Evolutionary conservation across 2,797 vertebrate genomes (phyloP).

Genomic region (Tiaroga cobitis): DNA sequence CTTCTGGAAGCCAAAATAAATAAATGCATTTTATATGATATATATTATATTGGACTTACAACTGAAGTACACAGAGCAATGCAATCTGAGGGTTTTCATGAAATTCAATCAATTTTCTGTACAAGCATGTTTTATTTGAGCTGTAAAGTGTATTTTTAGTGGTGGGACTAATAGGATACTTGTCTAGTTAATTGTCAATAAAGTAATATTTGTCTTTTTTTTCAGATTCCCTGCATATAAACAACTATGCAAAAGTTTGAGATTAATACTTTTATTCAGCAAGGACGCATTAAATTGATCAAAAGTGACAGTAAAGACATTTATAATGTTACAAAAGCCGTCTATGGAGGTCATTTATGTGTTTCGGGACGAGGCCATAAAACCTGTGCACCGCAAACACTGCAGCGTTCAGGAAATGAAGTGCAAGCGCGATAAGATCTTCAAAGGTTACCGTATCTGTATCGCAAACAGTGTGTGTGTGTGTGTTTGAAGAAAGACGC

Average conservation of each 20-base stretch:
- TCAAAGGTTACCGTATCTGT: not conserved
- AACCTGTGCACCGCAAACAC: not conserved
- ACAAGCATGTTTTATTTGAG: too few species aligned
- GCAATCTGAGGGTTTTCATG: too few species aligned
- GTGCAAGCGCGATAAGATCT: conserved; percentile 7
- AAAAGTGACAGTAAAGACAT: not conserved
- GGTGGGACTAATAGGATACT: too few species aligned
- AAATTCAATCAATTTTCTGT: too few species aligned
- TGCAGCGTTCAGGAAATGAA: not conserved
- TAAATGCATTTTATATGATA: too few species aligned
- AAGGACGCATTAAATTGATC: not conserved
- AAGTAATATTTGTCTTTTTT: too few species aligned
- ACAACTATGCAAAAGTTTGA: not conserved
- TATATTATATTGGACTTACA: too few species aligned
- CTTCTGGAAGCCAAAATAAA: too few species aligned
- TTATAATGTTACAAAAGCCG: not conserved
- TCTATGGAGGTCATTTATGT: not conserved
- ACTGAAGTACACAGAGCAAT: too few species aligned
- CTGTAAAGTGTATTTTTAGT: too few species aligned
- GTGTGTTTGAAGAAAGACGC: conserved; percentile 10
- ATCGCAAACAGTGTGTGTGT: not conserved
- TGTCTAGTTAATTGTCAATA: too few species aligned
- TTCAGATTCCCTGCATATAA: not conserved
- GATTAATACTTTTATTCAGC: not conserved
- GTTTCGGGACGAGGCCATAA: not conserved